Conservation (phyloP, 2,888 invertebrate species). For the Rhopalosiphum nymphaeae region DNA sequence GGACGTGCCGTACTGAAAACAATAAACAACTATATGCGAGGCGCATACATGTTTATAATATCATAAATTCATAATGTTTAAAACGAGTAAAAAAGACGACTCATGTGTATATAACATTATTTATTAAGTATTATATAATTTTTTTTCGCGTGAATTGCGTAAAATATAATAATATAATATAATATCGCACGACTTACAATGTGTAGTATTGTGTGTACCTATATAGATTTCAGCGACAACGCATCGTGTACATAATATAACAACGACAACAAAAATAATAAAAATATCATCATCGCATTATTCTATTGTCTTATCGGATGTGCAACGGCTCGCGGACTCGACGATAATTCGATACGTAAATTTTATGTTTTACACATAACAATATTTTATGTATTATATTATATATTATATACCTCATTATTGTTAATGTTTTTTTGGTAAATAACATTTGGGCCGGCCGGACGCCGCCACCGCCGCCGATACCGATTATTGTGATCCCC, state of each 20-base stretch:
- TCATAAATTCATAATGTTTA: not conserved
- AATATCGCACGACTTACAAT: not conserved
- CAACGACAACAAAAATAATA: not conserved
- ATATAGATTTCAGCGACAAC: not conserved
- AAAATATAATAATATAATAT: not conserved
- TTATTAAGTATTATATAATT: not conserved
- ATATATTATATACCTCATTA: not conserved
- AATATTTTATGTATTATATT: not conserved
- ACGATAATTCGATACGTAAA: not conserved
- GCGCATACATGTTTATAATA: not conserved
- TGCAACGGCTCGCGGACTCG: not conserved
- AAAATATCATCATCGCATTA: not conserved
- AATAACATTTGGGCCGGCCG: not conserved
- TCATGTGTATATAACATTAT: not conserved
- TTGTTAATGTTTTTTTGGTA: not conserved
- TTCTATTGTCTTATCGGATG: not conserved
- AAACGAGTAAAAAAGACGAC: not conserved
- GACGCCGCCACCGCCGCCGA: not conserved
- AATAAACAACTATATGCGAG: slow-evolving; percentile 8
- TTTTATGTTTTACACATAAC: not conserved
- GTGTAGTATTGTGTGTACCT: not conserved
- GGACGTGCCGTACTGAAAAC: slow-evolving; percentile 15
- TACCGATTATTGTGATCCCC: not conserved
- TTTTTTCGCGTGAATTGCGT: not conserved
- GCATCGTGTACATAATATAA: not conserved